Conservation (phyloP, 2,113 vertebrate species). For the Origma solitaria region DNA sequence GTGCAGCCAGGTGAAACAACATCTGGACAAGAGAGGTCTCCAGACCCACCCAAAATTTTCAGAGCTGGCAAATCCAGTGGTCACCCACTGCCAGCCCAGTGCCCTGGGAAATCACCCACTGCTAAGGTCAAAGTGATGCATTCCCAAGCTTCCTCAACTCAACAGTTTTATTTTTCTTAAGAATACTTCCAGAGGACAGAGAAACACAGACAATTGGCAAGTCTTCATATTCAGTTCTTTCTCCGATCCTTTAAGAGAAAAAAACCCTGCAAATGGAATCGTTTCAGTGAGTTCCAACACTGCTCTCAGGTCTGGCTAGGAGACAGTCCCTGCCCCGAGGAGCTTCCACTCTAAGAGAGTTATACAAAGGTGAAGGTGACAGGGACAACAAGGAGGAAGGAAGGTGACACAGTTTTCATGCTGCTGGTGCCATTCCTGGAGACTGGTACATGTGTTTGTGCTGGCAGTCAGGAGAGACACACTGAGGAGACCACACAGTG, state of each 20-base stretch:
- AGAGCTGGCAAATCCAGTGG: not conserved
- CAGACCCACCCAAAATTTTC: not conserved
- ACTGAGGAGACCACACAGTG: not conserved
- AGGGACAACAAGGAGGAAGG: not conserved
- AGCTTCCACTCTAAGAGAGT: constrained; percentile 22
- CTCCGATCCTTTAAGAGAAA: not conserved
- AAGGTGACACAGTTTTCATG: not conserved
- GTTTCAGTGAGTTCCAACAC: not conserved
- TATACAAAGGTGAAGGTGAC: not conserved
- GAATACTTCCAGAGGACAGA: constrained; percentile 53
- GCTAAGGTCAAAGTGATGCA: not conserved
- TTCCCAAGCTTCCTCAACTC: not conserved
- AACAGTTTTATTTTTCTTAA: constrained; percentile 56
- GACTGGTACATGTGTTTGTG: not conserved
- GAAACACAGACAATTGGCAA: not conserved
- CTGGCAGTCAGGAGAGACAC: not conserved
- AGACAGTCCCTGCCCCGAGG: constrained; percentile 36
- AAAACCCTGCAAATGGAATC: not conserved
- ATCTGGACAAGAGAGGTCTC: not conserved
- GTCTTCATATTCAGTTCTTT: not conserved
- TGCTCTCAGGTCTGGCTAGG: not conserved
- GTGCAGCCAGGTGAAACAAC: not conserved
- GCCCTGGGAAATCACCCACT: not conserved
- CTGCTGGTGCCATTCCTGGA: constrained; percentile 29
- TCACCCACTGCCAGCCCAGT: not conserved